Evolutionary conservation across 2,113 vertebrate species (phyloP), one percentile per base, ranked within the genome.

Genomic region (Microcebus jonahi): DNA sequence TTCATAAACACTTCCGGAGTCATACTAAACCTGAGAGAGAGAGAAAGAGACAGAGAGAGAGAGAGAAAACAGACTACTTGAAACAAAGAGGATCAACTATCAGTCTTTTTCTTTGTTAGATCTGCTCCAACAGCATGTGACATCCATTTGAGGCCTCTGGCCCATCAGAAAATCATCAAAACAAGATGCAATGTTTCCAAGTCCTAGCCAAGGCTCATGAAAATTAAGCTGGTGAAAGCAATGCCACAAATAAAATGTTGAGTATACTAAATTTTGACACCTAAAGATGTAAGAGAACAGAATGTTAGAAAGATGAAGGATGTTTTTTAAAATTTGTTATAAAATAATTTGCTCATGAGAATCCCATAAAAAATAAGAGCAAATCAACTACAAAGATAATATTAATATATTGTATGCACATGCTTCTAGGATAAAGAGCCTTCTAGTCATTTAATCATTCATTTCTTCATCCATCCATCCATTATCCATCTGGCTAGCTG

Each of bases 201-300:
- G 50, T 70, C 23, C 29, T 25, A 96, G 55, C 1, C 27, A 92
- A 76, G 25, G 50, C 42, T 89, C 48, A 39, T 34, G 39, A 97
- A 95, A 94, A 89, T 94, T 88, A 94, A 96, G 75, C 80, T 90
- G 59, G 61, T 86, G 18, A 92, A 92, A 76, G 53, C 50, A 96
- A 75, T 68, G 57, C 50, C 50, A 92, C 53, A 89, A 79, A 77
- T 88, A 82, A 21, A 85, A 96, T 29, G 31, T 59, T 88, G 42
- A 12, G 87, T 83, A 80, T n/a, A 80, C 86, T 88, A 91, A 95
- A 84, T 93, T 86, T 90, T 87, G 81, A 93, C 45, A 87, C 4
- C 81, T 79, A 96, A 91, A 93, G 48, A 95, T 83, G 9, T 42
- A 90, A 87, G 42, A 93, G 55, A 91, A 94, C 23, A 81, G 6